phyloP scores from a whole-genome alignment of 2,888 invertebrate species.

The Adela reaumurella region DNA sequence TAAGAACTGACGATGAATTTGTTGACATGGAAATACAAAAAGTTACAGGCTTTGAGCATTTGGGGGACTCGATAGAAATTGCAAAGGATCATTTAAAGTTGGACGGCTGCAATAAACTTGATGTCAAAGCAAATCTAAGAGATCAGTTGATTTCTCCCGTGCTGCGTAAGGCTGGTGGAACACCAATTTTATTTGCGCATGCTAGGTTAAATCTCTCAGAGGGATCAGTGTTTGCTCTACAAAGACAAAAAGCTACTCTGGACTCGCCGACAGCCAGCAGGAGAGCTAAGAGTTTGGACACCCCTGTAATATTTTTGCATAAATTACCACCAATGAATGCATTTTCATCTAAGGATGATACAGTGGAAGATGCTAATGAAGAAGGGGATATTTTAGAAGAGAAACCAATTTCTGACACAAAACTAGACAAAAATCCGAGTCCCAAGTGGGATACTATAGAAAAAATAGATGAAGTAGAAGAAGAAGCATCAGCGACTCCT shows the following conservation, averaged over 20 bases:
- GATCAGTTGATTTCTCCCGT: slow-evolving; percentile 69
- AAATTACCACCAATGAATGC: slow-evolving; percentile 79
- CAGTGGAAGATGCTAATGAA: slow-evolving; percentile 72
- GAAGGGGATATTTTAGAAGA: slow-evolving; percentile 61
- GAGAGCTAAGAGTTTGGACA: slow-evolving; percentile 79
- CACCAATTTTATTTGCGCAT: slow-evolving; percentile 75
- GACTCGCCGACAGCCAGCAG: slow-evolving; percentile 71
- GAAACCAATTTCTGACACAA: slow-evolving; percentile 49
- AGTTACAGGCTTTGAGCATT: slow-evolving; percentile 34
- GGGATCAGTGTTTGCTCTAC: slow-evolving; percentile 74
- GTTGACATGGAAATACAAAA: slow-evolving; percentile 55
- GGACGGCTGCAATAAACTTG: slow-evolving; percentile 24
- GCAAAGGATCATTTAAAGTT: slow-evolving; percentile 24
- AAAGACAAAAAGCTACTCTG: slow-evolving; percentile 72
- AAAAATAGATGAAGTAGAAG: slow-evolving; percentile 53
- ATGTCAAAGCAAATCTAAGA: slow-evolving; percentile 53
- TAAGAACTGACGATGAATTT: slow-evolving; percentile 58
- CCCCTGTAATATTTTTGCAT: slow-evolving; percentile 77
- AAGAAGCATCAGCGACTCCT: slow-evolving; percentile 35
- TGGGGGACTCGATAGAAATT: slow-evolving; percentile 16
- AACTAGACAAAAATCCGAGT: slow-evolving; percentile 18
- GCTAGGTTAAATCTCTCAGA: slow-evolving; percentile 79
- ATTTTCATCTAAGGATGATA: slow-evolving; percentile 86
- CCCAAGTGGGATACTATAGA: slow-evolving; percentile 34
- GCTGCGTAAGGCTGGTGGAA: slow-evolving; percentile 68